phyloP scores from a whole-genome alignment of 2,888 invertebrate genomes.

The Papilio elwesi region DNA sequence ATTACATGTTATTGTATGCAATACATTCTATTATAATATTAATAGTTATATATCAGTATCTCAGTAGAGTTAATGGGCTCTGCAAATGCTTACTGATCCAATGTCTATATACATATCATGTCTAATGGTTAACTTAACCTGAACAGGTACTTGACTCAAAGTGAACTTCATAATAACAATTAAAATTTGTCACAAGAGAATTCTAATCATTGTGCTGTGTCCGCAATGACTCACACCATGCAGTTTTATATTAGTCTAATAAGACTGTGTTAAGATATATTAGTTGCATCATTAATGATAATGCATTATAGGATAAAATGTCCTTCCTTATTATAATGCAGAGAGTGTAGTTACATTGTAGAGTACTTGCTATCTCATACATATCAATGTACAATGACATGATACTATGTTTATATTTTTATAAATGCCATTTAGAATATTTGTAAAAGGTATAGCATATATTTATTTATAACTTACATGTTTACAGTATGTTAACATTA shows the following conservation, averaged over 20 bases:
- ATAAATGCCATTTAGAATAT: background rate
- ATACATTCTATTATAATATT: too few species aligned
- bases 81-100: background rate
- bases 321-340: background rate
- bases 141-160: too few species aligned
- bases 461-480: background rate
- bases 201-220: too few species aligned
- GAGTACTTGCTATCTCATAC: background rate
- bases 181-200: too few species aligned
- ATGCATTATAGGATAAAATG: background rate
- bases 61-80: background rate
- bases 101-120: background rate
- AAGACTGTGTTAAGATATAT: too few species aligned
- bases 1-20: too few species aligned
- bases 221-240: too few species aligned
- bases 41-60: too few species aligned
- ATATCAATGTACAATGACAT: background rate
- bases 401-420: background rate
- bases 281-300: background rate
- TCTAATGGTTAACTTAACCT: too few species aligned
- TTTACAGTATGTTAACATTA: too few species aligned
- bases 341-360: background rate
- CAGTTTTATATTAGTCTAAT: too few species aligned
- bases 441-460: background rate
- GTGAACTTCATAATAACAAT: too few species aligned